Conservation (phyloP, 2,113 vertebrate genomes). For the Sylvia atricapilla region DNA sequence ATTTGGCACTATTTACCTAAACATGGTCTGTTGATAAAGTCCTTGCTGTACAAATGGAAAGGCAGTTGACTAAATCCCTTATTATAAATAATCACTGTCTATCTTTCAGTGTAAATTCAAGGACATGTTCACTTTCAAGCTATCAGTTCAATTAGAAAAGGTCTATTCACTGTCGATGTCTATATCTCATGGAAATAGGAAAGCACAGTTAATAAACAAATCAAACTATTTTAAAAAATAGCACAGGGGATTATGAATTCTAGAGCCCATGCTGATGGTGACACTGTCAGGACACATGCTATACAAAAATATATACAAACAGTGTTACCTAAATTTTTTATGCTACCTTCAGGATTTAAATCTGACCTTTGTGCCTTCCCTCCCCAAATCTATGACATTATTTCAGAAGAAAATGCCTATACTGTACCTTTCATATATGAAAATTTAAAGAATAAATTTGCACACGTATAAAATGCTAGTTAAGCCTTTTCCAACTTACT, state of each 20-base stretch:
- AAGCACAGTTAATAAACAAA: conserved; percentile 66
- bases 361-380: conserved; percentile 28
- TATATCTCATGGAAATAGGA: conserved; percentile 61
- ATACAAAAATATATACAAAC: not conserved
- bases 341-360: conserved; percentile 19
- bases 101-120: conserved; percentile 72
- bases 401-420: not conserved
- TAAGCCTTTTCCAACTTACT: conserved; percentile 8
- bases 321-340: not conserved
- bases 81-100: conserved; percentile 70
- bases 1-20: conserved; percentile 68
- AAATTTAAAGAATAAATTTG: conserved; percentile 26
- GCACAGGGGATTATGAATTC: conserved; percentile 14
- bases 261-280: not conserved
- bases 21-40: conserved; percentile 67
- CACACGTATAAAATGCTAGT: not conserved
- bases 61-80: conserved; percentile 61
- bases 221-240: conserved; percentile 61
- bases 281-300: conserved; percentile 17
- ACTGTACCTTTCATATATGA: not conserved
- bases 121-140: conserved; percentile 68
- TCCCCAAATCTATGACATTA: not conserved
- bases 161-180: conserved; percentile 68
- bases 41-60: conserved; percentile 60
- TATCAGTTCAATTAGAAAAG: conserved; percentile 73